A percentile compares a stretch with the other conserved stretches of the same genome.
Conservation (phyloP, 1,140 invertebrate genomes). For the Hermatobates lingyangjiaoensis region DNA sequence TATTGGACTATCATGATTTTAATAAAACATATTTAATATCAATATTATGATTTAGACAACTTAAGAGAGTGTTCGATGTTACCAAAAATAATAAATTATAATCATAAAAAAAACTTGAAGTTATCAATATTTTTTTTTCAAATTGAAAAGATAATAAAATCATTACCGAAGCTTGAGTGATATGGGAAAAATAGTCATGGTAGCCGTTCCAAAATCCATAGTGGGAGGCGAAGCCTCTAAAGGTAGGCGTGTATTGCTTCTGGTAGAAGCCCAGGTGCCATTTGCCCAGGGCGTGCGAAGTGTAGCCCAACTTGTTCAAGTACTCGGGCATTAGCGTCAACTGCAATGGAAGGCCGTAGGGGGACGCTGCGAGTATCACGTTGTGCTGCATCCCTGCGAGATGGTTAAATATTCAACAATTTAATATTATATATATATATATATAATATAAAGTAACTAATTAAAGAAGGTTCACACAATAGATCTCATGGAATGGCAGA, state of each 20-base stretch:
- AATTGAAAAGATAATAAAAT: no score
- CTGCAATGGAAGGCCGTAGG: constrained; percentile 46
- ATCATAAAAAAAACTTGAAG: no score
- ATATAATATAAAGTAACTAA: neutral
- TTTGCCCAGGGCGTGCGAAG: constrained; percentile 67
- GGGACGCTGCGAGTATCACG: constrained; percentile 48
- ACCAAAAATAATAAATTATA: no score
- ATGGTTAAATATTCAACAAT: constrained; percentile 13
- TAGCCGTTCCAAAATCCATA: constrained; percentile 65
- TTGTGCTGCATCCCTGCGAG: constrained; percentile 50
- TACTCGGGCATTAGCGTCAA: constrained; percentile 53
- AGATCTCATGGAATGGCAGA: neutral
- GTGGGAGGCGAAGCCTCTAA: constrained; percentile 65
- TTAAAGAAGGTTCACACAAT: neutral
- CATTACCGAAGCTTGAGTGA: constrained; percentile 34
- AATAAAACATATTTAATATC: no score
- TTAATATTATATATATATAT: neutral
- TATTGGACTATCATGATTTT: no score
- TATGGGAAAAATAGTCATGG: constrained; percentile 63
- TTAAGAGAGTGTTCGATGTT: no score
- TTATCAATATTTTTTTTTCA: no score
- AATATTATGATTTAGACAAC: no score
- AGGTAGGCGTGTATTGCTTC: constrained; percentile 51
- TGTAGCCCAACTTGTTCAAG: constrained; percentile 55
- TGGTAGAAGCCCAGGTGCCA: constrained; percentile 63